Percentiles rank a stretch among this genome's conserved stretches.
phyloP scores from a whole-genome alignment of 2,113 vertebrate genomes.

The Seriola rivoliana region DNA sequence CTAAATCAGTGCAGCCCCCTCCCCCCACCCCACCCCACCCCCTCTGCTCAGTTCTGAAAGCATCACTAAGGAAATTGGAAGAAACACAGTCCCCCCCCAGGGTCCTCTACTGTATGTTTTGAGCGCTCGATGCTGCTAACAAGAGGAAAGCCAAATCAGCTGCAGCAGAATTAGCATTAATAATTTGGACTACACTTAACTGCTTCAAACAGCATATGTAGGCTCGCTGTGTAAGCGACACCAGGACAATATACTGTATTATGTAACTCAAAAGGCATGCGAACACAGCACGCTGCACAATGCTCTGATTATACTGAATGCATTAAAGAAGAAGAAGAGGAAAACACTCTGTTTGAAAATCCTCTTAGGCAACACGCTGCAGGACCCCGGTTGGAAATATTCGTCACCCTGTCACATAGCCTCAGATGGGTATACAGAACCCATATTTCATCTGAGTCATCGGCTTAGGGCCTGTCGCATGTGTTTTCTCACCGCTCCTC shows the following conservation, averaged over 20 bases:
- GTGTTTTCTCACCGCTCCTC: conserved; percentile 51
- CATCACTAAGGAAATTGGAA: conserved; percentile 53
- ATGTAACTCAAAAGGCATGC: conserved; percentile 49
- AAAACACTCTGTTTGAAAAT: conserved; percentile 56
- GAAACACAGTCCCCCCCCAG: conserved; percentile 28
- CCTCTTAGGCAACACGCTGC: conserved; percentile 55
- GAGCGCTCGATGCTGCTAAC: conserved; percentile 58
- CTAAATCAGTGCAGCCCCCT: conserved; percentile 31
- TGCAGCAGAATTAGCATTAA: conserved; percentile 61
- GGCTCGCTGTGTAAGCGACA: conserved; percentile 25
- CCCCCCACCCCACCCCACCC: neutral
- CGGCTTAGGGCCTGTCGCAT: conserved; percentile 73
- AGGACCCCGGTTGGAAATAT: conserved; percentile 40
- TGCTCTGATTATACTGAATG: conserved; percentile 42
- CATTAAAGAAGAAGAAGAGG: conserved; percentile 28
- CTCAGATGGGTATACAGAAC: conserved; percentile 56
- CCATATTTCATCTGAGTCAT: conserved; percentile 76
- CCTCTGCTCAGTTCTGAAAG: conserved; percentile 33
- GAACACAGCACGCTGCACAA: conserved; percentile 27
- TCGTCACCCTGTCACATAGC: conserved; percentile 57
- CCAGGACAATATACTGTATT: conserved; percentile 27
- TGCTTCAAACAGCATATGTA: conserved; percentile 52
- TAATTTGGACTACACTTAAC: conserved; percentile 50
- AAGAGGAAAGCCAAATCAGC: conserved; percentile 63
- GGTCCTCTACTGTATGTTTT: conserved; percentile 43